Evolutionary conservation across 1,140 invertebrate species (phyloP).

Genomic region (Plectrocnemia conspersa): DNA sequence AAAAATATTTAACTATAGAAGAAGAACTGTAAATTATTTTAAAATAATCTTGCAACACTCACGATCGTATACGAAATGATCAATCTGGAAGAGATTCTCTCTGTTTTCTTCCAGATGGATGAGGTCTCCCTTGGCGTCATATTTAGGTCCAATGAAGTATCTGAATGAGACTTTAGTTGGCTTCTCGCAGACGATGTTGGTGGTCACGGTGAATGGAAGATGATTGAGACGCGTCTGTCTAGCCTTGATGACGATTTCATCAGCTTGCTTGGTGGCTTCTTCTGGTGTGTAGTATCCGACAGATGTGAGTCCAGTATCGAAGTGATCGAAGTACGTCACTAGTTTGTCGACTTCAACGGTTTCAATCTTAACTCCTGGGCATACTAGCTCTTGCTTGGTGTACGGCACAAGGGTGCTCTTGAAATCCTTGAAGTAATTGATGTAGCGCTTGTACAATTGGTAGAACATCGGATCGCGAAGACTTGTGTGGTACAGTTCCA

Average conservation of each 20-base stretch:
- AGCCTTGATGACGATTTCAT: conserved; percentile 43
- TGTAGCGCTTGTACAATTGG: conserved; percentile 59
- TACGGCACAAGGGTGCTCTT: conserved; percentile 51
- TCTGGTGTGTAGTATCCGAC: conserved; percentile 40
- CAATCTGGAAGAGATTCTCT: conserved; percentile 53
- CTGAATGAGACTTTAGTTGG: conserved; percentile 50
- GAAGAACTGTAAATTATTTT: conserved; percentile 16
- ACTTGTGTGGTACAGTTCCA: conserved; percentile 55
- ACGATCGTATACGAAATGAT: conserved; percentile 52
- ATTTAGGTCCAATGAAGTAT: conserved; percentile 57
- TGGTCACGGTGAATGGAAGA: conserved; percentile 58
- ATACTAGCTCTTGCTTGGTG: conserved; percentile 53
- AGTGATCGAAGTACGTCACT: conserved; percentile 58
- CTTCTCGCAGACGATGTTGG: conserved; percentile 49
- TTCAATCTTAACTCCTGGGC: conserved; percentile 60
- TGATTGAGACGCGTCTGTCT: conserved; percentile 57
- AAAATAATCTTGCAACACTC: conserved; percentile 15
- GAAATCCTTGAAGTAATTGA: conserved; percentile 54
- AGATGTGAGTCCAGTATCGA: conserved; percentile 53
- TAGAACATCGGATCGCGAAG: conserved; percentile 64
- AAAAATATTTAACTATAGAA: not conserved
- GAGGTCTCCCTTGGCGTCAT: conserved; percentile 46
- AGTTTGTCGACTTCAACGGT: conserved; percentile 58
- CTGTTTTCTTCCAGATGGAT: conserved; percentile 51
- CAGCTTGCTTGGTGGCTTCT: conserved; percentile 41